These are phyloP conservation scores for Apis dorsata DNA, from an alignment of 1,140 invertebrate species.

Conservation along the genomic window DNA sequence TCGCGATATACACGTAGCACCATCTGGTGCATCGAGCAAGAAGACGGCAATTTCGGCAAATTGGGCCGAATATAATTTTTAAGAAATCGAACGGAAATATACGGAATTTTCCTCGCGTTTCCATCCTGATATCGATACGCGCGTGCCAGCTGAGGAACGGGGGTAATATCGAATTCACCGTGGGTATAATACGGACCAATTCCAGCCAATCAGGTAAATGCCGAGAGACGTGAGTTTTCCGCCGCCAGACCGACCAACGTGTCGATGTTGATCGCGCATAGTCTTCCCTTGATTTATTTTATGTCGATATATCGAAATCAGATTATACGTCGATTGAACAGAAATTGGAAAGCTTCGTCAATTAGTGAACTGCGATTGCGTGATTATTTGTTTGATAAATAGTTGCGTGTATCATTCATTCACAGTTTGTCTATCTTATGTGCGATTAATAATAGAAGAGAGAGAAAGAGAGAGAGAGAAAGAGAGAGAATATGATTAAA, in stretches of 20 bases:
- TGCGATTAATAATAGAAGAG: no score
- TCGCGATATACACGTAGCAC: background rate
- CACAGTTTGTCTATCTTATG: no score
- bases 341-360: background rate
- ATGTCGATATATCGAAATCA: no score
- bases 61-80: conserved; percentile 65
- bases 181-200: conserved; percentile 52
- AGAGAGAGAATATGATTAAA: no score
- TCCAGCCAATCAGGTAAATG: conserved; percentile 59
- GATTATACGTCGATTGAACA: background rate
- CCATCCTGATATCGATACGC: conserved; percentile 39
- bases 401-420: no score
- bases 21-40: conserved; percentile 31
- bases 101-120: conserved; percentile 52
- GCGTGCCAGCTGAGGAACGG: background rate
- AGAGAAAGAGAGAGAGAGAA: no score
- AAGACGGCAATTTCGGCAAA: conserved; percentile 58
- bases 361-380: background rate
- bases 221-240: conserved; percentile 43
- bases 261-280: conserved; percentile 15
- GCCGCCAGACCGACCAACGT: background rate
- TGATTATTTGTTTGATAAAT: no score
- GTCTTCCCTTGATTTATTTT: background rate
- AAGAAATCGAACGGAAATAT: conserved; percentile 55
- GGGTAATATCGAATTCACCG: conserved; percentile 47